These are phyloP conservation scores for Ailuropoda melanoleuca DNA, from an alignment of 2,113 vertebrate species.

Conservation along the genomic window DNA sequence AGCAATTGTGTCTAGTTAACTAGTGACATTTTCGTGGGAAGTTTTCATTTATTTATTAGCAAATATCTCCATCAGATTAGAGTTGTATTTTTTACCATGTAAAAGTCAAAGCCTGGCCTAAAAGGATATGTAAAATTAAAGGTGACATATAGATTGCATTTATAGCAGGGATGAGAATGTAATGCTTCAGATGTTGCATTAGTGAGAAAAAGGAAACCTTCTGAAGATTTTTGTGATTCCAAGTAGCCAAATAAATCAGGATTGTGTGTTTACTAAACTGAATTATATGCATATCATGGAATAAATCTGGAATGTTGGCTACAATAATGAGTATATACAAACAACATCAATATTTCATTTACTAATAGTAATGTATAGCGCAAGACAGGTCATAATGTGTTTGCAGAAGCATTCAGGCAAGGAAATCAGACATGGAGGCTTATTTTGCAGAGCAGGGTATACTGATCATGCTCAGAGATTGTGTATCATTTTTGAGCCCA, in stretches of 20 bases:
- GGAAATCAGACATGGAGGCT: conserved; percentile 36
- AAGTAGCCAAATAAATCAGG: conserved; percentile 62
- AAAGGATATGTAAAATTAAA: not conserved
- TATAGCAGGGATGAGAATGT: not conserved
- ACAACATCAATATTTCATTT: conserved; percentile 69
- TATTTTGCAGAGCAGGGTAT: conserved; percentile 65
- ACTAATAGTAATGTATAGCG: conserved; percentile 56
- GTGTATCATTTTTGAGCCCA: conserved; percentile 51
- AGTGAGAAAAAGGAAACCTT: not conserved
- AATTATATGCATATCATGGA: conserved; percentile 56
- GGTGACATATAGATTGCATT: not conserved
- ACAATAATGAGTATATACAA: conserved; percentile 63
- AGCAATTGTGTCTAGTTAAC: not conserved
- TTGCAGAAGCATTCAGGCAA: conserved; percentile 70
- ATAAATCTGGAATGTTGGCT: conserved; percentile 64
- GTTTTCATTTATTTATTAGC: not conserved
- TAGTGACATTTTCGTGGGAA: not conserved
- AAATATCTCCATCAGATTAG: not conserved
- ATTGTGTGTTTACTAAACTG: conserved; percentile 50
- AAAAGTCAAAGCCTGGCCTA: not conserved
- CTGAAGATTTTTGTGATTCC: conserved; percentile 23
- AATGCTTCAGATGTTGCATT: not conserved
- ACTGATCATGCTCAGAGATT: conserved; percentile 29
- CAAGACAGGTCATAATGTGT: conserved; percentile 54
- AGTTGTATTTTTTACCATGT: not conserved